phyloP scores from a whole-genome alignment of 2,888 invertebrate species.

The Seira sanloemensis region DNA sequence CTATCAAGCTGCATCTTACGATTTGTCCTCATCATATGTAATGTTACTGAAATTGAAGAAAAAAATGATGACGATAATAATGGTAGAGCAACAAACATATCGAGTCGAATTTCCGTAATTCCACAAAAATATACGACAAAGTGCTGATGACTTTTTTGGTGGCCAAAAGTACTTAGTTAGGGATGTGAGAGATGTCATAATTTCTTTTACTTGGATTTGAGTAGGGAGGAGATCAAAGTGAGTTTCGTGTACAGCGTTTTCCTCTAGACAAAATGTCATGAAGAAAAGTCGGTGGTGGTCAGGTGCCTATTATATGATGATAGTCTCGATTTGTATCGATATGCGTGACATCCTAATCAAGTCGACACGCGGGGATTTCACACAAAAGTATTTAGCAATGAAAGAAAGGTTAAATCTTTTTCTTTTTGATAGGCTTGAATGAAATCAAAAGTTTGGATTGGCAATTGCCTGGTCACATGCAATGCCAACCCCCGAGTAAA shows the following conservation, averaged over 20 bases:
- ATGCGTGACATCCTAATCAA: slow-evolving; percentile 4
- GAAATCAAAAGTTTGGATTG: background rate
- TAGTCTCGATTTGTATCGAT: slow-evolving; percentile 1
- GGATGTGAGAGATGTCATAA: background rate
- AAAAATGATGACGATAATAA: background rate
- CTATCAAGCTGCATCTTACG: background rate
- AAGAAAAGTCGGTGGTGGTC: background rate
- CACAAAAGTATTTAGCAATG: background rate
- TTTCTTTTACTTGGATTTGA: background rate
- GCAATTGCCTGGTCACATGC: background rate
- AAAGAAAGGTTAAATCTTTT: slow-evolving; percentile 4
- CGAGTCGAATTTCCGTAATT: background rate
- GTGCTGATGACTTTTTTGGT: background rate
- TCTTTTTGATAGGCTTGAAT: background rate
- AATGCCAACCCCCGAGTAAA: background rate
- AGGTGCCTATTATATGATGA: background rate
- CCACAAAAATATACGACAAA: background rate
- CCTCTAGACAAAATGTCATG: no score
- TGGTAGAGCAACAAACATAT: background rate
- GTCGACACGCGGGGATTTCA: background rate
- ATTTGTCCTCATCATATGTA: no score
- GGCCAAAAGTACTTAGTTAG: background rate
- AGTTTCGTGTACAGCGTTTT: no score
- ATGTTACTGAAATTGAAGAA: background rate
- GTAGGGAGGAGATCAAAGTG: no score